A percentile compares a stretch with the other conserved stretches of the same genome.
Conservation (phyloP, 1,140 invertebrate species). For the Diorhabda elongata region DNA sequence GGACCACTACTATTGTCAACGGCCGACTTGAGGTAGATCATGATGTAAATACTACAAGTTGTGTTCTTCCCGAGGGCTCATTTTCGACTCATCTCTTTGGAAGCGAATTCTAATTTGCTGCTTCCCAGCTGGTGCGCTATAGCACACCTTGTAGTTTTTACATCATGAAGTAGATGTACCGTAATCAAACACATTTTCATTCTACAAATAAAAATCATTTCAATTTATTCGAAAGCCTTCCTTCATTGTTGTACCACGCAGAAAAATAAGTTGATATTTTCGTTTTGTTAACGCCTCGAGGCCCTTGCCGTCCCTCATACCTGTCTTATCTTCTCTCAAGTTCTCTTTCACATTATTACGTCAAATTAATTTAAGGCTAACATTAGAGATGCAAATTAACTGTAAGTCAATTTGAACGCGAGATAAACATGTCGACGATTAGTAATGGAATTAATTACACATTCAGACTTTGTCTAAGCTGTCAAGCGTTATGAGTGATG, state of each 20-base stretch:
- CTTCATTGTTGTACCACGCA: slow-evolving; percentile 21
- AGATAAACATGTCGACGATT: slow-evolving; percentile 40
- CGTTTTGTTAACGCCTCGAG: slow-evolving; percentile 3
- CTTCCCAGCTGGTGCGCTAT: no score
- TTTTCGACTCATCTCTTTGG: no score
- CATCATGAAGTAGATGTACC: slow-evolving; percentile 16
- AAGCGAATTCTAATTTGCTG: no score
- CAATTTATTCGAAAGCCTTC: slow-evolving; percentile 17
- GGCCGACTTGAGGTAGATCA: no score
- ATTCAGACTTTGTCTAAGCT: slow-evolving; percentile 31
- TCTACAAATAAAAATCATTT: slow-evolving; percentile 23
- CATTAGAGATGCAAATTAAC: slow-evolving; percentile 42
- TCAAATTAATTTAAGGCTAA: slow-evolving; percentile 42
- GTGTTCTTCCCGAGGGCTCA: no score
- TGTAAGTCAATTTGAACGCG: slow-evolving; percentile 39
- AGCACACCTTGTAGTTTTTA: neutral
- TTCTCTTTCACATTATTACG: slow-evolving; percentile 41
- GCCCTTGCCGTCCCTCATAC: slow-evolving; percentile 4
- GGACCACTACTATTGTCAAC: no score
- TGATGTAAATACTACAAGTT: neutral
- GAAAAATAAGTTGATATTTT: slow-evolving; percentile 20
- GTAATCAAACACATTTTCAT: slow-evolving; percentile 16
- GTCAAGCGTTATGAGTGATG: slow-evolving; percentile 32
- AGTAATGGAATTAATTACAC: slow-evolving; percentile 38
- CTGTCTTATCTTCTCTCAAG: slow-evolving; percentile 18